Percentiles rank a stretch among this genome's conserved stretches.
phyloP scores from a whole-genome alignment of 2,113 vertebrate genomes.

The Hirundichthys speculiger region DNA sequence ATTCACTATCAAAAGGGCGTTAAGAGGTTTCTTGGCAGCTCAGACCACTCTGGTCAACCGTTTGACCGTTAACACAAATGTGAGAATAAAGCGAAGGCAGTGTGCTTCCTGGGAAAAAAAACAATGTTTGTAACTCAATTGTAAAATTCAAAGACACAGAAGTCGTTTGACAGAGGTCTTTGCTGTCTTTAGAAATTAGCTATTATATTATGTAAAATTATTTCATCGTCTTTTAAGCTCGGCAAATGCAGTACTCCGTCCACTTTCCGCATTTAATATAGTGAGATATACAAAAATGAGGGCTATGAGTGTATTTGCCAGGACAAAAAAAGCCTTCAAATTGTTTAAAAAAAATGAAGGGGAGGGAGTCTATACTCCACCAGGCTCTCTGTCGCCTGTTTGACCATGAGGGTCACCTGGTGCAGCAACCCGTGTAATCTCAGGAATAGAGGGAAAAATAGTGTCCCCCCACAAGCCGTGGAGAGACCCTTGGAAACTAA shows the following conservation, averaged over 20 bases:
- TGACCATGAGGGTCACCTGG: conserved; percentile 85
- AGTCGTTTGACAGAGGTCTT: too few species aligned
- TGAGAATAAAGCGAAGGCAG: conserved; percentile 11
- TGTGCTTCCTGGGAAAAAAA: not conserved
- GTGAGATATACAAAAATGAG: conserved; percentile 19
- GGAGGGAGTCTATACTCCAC: conserved; percentile 82
- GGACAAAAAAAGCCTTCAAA: conserved; percentile 34
- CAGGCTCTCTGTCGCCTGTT: conserved; percentile 78
- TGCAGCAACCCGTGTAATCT: conserved; percentile 91
- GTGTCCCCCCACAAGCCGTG: conserved; percentile 64
- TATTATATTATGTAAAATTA: conserved; percentile 40
- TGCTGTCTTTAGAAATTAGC: too few species aligned
- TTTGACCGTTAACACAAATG: not conserved
- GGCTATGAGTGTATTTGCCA: conserved; percentile 25
- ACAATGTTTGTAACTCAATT: not conserved
- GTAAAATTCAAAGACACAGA: too few species aligned
- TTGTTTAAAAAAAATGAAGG: conserved; percentile 63
- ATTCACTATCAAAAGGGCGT: conserved; percentile 48
- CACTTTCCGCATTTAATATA: conserved; percentile 34
- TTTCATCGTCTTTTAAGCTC: conserved; percentile 33
- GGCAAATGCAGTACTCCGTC: conserved; percentile 14
- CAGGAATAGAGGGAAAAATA: conserved; percentile 76
- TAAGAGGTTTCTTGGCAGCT: conserved; percentile 24
- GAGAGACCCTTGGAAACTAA: conserved; percentile 69
- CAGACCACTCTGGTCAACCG: not conserved